These are phyloP conservation scores for Alviniconcha marisindica DNA, from an alignment of 1,140 invertebrate genomes.

Conservation along the genomic window DNA sequence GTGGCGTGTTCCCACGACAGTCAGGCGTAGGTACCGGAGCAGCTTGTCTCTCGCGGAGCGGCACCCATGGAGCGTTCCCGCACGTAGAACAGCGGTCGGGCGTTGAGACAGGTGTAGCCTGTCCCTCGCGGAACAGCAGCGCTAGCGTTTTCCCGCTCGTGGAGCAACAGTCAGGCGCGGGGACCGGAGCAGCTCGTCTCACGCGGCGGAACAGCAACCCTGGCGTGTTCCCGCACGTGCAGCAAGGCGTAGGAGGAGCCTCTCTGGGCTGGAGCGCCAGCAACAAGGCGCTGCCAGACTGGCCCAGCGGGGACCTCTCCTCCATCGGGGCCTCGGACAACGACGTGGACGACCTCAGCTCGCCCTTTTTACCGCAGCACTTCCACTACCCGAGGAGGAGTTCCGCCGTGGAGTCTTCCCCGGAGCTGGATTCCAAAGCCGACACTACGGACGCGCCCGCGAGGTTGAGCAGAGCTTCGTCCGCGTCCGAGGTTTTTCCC, in stretches of 20 bases:
- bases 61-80: too few relatives aligned
- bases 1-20: too few relatives aligned
- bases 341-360: conserved; percentile 18
- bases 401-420: background rate
- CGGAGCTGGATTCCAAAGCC: background rate
- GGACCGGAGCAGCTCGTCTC: background rate
- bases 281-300: conserved; percentile 8
- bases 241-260: background rate
- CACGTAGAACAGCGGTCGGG: too few relatives aligned
- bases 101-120: too few relatives aligned
- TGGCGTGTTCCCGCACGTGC: background rate
- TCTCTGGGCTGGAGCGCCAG: background rate
- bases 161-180: background rate
- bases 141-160: background rate
- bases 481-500: too few relatives aligned
- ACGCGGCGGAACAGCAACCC: background rate
- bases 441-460: too few relatives aligned
- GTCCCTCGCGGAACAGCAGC: background rate
- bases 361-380: conserved; percentile 1
- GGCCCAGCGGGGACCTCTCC: conserved; percentile 29
- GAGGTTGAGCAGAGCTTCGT: background rate
- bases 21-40: too few relatives aligned
- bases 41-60: too few relatives aligned
- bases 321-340: conserved; percentile 27
- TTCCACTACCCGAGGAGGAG: conserved; percentile 18